Percentiles rank a stretch among this genome's conserved stretches.
Conservation (phyloP, 2,888 invertebrate species). For the Epistrophe grossulariae region DNA sequence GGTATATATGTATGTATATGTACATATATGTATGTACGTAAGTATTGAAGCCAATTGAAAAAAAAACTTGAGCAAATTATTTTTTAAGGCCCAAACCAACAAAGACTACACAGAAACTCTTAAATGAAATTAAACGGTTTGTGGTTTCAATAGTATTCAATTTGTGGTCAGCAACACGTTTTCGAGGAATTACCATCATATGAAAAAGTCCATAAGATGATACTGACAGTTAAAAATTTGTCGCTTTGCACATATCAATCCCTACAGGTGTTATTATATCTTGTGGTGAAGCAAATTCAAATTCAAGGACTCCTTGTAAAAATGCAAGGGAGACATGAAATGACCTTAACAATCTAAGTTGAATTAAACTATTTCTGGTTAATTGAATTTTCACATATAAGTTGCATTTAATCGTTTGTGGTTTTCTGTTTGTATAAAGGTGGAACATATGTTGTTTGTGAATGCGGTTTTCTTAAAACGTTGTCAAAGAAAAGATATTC, state of each 20-base stretch:
- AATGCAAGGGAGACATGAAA: constrained; percentile 20
- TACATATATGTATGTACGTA: too few relatives aligned
- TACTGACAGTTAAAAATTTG: constrained; percentile 30
- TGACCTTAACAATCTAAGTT: constrained; percentile 32
- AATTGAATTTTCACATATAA: constrained; percentile 55
- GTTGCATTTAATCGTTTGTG: constrained; percentile 57
- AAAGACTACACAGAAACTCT: background rate
- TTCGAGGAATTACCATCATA: constrained; percentile 10
- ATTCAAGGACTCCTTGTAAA: constrained; percentile 47
- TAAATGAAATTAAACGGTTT: constrained; percentile 51
- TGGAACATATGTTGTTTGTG: constrained; percentile 49
- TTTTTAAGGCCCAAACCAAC: background rate
- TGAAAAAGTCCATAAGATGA: background rate
- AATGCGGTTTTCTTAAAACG: constrained; percentile 18
- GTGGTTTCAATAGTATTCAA: constrained; percentile 40
- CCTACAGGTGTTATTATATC: constrained; percentile 2
- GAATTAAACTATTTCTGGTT: constrained; percentile 19
- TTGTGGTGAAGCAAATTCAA: constrained; percentile 44
- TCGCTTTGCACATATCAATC: constrained; percentile 11
- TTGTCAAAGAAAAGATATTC: constrained; percentile 7
- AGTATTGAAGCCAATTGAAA: too few relatives aligned
- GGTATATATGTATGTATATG: too few relatives aligned
- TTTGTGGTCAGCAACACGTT: constrained; percentile 61
- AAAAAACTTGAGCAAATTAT: background rate
- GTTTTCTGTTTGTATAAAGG: constrained; percentile 34